Evolutionary conservation across 2,797 vertebrate species (phyloP).

Genomic region (Mycteria americana): DNA sequence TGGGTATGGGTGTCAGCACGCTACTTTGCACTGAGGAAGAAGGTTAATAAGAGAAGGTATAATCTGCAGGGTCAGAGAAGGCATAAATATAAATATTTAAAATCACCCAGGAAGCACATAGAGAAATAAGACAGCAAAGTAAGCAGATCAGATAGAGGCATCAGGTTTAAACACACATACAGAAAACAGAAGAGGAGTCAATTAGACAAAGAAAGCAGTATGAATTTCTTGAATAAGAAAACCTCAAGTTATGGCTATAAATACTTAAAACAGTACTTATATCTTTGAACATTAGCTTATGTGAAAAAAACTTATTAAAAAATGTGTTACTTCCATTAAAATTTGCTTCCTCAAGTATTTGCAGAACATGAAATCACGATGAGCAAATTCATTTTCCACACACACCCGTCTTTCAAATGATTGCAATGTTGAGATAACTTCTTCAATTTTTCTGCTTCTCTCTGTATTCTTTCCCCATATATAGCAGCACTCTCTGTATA

Average conservation of each 20-base stretch:
- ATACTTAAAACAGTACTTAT: background rate
- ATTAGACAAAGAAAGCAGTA: background rate
- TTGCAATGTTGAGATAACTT: background rate
- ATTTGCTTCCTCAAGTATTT: background rate
- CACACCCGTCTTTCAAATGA: fast-evolving
- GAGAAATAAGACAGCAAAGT: background rate
- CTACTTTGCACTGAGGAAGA: background rate
- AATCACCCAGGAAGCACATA: background rate
- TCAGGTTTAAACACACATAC: background rate
- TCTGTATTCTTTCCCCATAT: background rate
- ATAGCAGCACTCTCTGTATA: background rate
- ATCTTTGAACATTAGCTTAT: background rate
- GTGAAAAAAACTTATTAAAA: background rate
- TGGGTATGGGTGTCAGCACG: background rate
- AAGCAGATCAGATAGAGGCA: background rate
- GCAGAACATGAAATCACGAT: background rate
- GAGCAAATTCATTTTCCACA: background rate
- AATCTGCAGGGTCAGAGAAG: background rate
- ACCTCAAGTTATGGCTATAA: background rate
- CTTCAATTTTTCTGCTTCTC: background rate
- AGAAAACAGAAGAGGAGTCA: background rate
- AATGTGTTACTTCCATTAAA: background rate
- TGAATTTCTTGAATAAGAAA: background rate
- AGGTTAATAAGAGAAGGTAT: background rate
- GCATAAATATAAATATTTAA: background rate